phyloP scores from a whole-genome alignment of 2,113 vertebrate genomes.

The Oryctolagus cuniculus region DNA sequence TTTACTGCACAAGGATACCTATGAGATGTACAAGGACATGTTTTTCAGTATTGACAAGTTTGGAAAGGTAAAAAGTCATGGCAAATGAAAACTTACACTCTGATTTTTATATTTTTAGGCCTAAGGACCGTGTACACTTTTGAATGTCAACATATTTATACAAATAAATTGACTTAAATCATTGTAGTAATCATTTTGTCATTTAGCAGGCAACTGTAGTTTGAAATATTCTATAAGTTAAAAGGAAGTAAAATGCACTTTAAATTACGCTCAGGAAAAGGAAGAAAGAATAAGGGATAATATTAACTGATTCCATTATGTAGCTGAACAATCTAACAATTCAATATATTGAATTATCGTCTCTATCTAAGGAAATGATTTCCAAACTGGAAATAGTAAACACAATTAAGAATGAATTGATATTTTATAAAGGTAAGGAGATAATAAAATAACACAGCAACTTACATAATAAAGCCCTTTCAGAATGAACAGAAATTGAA shows the following conservation, averaged over 20 bases:
- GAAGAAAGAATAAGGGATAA: background rate
- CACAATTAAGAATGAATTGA: background rate
- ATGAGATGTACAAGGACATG: background rate
- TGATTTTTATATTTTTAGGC: background rate
- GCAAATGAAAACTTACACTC: background rate
- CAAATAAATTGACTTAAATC: slow-evolving; percentile 7
- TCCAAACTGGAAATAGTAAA: slow-evolving; percentile 22
- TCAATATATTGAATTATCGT: background rate
- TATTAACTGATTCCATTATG: background rate
- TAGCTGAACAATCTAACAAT: background rate
- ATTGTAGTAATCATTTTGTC: background rate
- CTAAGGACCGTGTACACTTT: background rate
- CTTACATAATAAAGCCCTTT: background rate
- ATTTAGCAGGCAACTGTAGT: background rate
- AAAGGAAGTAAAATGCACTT: background rate
- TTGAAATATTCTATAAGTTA: background rate
- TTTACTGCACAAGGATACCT: background rate
- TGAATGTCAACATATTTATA: background rate
- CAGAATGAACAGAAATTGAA: no score
- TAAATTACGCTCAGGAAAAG: slow-evolving; percentile 1
- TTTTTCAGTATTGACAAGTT: background rate
- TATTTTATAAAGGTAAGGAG: background rate
- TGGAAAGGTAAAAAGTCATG: background rate
- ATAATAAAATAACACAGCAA: background rate
- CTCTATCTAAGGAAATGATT: background rate